phyloP scores from a whole-genome alignment of 2,113 vertebrate species.

The Pelobates fuscus region DNA sequence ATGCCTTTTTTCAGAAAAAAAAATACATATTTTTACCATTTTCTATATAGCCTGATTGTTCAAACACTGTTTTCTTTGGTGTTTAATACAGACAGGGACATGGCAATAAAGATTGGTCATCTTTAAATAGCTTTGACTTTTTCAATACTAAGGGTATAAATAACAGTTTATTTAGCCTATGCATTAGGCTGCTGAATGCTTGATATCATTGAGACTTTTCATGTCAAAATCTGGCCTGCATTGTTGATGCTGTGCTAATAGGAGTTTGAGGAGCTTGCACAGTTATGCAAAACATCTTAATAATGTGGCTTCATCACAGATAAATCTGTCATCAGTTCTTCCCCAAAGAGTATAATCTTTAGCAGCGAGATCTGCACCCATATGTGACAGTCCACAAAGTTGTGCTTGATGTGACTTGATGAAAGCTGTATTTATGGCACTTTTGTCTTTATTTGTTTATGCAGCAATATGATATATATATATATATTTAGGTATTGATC shows the following conservation, averaged over 20 bases:
- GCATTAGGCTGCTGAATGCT: too few relatives aligned
- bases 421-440: too few relatives aligned
- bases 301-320: slow-evolving; percentile 34
- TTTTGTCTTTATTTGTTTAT: neutral
- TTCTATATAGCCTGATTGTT: too few relatives aligned
- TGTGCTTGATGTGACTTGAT: slow-evolving; percentile 25
- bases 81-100: too few relatives aligned
- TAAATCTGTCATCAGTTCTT: slow-evolving; percentile 30
- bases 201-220: neutral
- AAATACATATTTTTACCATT: too few relatives aligned
- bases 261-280: neutral
- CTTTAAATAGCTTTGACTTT: too few relatives aligned
- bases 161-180: too few relatives aligned
- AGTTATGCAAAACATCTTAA: slow-evolving; percentile 32
- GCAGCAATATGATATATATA: neutral
- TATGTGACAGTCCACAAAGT: slow-evolving; percentile 15
- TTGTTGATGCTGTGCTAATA: neutral
- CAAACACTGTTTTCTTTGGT: too few relatives aligned
- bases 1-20: too few relatives aligned
- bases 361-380: slow-evolving; percentile 6
- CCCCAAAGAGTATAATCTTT: slow-evolving; percentile 22
- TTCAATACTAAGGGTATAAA: too few relatives aligned
- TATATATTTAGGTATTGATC: neutral
- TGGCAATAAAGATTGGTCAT: too few relatives aligned
- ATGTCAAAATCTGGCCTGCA: neutral